Base-by-base conservation (phyloP, 2,888 invertebrate species). In the Therioaphis trifolii region DNA sequence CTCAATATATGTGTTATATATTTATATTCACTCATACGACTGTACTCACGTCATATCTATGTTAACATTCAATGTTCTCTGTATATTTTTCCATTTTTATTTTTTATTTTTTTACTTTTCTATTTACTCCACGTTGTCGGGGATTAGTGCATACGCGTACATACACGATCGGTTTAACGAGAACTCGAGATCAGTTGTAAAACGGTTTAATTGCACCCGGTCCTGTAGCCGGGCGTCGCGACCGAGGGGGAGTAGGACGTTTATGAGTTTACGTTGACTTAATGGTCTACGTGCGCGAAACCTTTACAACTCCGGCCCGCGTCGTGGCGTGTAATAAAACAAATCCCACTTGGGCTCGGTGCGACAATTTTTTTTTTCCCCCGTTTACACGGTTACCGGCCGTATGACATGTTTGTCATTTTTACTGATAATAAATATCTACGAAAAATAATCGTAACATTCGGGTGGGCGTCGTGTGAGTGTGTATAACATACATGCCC, bases 181-280 rank as follows among this genome's bases (percentile, higher is more conserved):
- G 43, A 71, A 2, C 24, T 43, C 79, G n/a, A 24, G 52, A 69
- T 58, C 58, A 21, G 79, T 80, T 71, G 71, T 80, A 80, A 79
- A 80, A 71, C 55, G 7, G 58, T 80, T 80, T 80, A 71, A 80
- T 58, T 80, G 55, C 43, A n/a, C 29, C 43, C 24, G 27, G n/a
- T 29, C 29, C 24, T 18, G 78, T 29, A 15, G n/a, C 18, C 11
- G 5, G 11, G 18, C 14, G 24, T 40, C 40, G 18, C 35, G 24
- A 24, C 69, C 0, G 3, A 5, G 15, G 58, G 9, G 24, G 55
- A 40, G n/a, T 5, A 15, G 5, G 69, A 58, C 35, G 24, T 79
- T 71, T 79, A 79, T 55, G 79, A 58, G 71, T 71, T 79, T 71
- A 27, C 61, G 71, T 80, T 61, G 80, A 80, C 71, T 80, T 71